These are phyloP conservation scores for Simalia tracyae DNA, from an alignment of 2,797 vertebrate species.

Conservation along the genomic window DNA sequence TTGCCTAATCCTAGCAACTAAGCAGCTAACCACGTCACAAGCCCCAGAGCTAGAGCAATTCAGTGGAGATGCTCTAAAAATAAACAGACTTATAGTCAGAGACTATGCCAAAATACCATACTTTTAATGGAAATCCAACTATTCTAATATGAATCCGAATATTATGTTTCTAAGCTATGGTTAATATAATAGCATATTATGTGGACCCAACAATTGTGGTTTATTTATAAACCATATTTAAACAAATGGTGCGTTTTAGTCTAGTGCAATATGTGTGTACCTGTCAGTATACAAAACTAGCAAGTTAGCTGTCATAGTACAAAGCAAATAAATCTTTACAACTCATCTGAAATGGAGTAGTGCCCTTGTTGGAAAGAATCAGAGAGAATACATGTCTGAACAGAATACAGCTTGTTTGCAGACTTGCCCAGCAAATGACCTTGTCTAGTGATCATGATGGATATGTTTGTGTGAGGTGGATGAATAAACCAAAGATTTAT, in stretches of 20 bases:
- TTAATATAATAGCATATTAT: background rate
- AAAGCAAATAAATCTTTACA: too few species aligned
- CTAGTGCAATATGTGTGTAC: background rate
- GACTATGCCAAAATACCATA: background rate
- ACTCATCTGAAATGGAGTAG: too few species aligned
- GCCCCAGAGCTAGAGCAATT: background rate
- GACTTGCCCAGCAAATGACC: too few species aligned
- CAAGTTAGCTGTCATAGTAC: background rate
- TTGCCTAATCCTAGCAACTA: background rate
- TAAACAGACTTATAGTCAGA: background rate
- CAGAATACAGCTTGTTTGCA: too few species aligned
- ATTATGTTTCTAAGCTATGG: background rate
- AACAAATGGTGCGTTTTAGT: background rate
- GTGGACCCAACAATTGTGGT: background rate
- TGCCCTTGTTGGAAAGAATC: too few species aligned
- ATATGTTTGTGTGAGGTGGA: background rate
- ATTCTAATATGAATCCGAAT: background rate
- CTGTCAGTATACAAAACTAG: background rate
- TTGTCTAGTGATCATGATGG: too few species aligned
- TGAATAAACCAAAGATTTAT: background rate
- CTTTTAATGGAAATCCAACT: background rate
- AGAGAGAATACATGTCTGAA: too few species aligned
- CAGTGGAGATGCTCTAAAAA: background rate
- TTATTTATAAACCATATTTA: background rate
- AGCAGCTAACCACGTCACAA: background rate